Evolutionary conservation across 2,888 invertebrate genomes (phyloP), one percentile per base, ranked within the genome.

Genomic region (Stenolophus ochropezus): DNA sequence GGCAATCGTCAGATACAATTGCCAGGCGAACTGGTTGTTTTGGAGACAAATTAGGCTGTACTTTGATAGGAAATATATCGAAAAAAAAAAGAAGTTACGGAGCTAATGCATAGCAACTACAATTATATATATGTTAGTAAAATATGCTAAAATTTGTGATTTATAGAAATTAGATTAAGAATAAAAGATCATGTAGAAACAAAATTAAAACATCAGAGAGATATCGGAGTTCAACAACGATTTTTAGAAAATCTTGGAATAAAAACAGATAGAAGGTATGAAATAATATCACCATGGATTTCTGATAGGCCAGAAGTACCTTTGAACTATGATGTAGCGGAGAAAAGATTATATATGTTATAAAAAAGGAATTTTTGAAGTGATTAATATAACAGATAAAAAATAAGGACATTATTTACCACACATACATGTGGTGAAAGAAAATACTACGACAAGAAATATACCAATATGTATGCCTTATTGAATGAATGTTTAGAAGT

Each of bases 241-340:
- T 71, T 71, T 4, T 33, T 33, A 4, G 16, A 71, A 4, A 42
- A 18, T 11, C 18, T 71, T 2, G 18, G 71, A n/a, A 47, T 71
- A 18, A 71, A 42, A 16, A 42, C 6, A 3, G 16, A 71, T 53
- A 84, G 85, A 8, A 79, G 86, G 18, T 86, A 85, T 83, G 84
- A 84, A 73, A 84, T 86, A 2, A 14, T 81, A 42, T 71, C 86
- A 11, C 86, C 86, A 14, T 85, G 85, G 84, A n/a, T 14, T 1
- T 14, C 8, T 18, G 82, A 84, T 49, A 84, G 85, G 53, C 79
- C 84, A 6, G 83, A 83, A 6, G 23, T 85, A 1, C 81, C 83
- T 20, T 65, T 27, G 20, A 85, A 85, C 71, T 83, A 80, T 80
- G n/a, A 75, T 8, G 5, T 85, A 14, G 83, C 85, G 0, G 42